Conservation (phyloP, 2,888 invertebrate genomes). For the Tipula unca region DNA sequence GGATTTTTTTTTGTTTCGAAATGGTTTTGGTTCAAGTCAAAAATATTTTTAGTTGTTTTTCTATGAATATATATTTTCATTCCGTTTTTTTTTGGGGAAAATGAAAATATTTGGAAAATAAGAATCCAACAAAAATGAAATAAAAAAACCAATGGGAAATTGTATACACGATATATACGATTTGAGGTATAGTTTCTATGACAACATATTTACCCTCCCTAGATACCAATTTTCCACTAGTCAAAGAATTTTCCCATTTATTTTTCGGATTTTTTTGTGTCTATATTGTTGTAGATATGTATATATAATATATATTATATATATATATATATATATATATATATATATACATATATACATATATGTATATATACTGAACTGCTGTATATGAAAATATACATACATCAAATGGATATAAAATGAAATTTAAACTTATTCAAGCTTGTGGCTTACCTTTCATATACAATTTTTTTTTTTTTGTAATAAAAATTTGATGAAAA, state of each 20-base stretch:
- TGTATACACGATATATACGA: background rate
- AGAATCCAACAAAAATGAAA: background rate
- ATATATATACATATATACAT: too few species aligned
- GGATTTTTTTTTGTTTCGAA: background rate
- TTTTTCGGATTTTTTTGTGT: background rate
- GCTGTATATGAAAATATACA: background rate
- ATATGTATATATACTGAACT: background rate
- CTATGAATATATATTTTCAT: background rate
- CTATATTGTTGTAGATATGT: background rate
- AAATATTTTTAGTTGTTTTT: constrained; percentile 8
- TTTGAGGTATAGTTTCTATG: constrained; percentile 8
- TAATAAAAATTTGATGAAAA: constrained; percentile 14
- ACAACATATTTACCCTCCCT: background rate
- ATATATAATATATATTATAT: too few species aligned
- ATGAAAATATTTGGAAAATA: background rate
- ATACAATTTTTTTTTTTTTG: background rate
- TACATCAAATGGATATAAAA: constrained; percentile 14
- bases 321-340: background rate
- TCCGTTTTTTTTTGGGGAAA: background rate
- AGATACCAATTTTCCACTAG: constrained; percentile 14
- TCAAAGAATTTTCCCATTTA: constrained; percentile 10
- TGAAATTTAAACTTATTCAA: constrained; percentile 8
- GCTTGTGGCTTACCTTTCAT: background rate
- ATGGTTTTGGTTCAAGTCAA: background rate
- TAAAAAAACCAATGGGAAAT: background rate